Evolutionary conservation across 30 jellyfish, hydroid and myxozoan species (phyloP), one percentile per base, ranked within the genome.

Genomic region (Turritopsis dohrnii): DNA sequence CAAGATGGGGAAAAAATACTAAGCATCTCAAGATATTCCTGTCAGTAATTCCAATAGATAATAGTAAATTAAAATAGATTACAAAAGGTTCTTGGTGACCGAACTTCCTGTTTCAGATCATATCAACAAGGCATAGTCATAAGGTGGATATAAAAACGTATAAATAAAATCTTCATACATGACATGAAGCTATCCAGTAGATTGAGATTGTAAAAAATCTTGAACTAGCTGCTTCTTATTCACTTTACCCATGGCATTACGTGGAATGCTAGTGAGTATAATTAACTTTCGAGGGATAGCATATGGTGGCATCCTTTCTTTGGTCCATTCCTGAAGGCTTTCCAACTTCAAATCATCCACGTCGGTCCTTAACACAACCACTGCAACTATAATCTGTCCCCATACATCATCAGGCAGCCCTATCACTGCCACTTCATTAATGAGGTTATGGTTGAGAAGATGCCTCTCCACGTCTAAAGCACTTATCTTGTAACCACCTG

Each of bases 181-280:
- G n/a, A n/a, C n/a, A n/a, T n/a, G n/a, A n/a, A n/a, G n/a, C n/a
- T n/a, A n/a, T n/a, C n/a, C n/a, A n/a, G n/a, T n/a, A 41, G 60
- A 41, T 3, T 41, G 5, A 41, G 60, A 41, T 41, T 13, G 16
- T 69, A 16, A 69, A 69, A 69, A n/a, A n/a, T 69, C 77, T 21
- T 69, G 16, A 9, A 69, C 24, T 26, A 81, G 26, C 66, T 81
- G 86, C 52, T 81, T 81, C 66, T 81, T 81, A 53, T 66, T 81
- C 9, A 81, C 85, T 66, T 81, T 81, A 18, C 88, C 88, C 88
- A 81, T 81, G n/a, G 88, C 66, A 66, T 81, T 81, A 8, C 66
- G 41, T 53, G 84, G 84, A 25, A 81, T 81, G 28, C 66, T 66
- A 25, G 54, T 85, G 8, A 81, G 86, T 19, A 54, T 66, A 22